phyloP scores from a whole-genome alignment of 2,113 vertebrate species.

The Protobothrops flavoviridis region DNA sequence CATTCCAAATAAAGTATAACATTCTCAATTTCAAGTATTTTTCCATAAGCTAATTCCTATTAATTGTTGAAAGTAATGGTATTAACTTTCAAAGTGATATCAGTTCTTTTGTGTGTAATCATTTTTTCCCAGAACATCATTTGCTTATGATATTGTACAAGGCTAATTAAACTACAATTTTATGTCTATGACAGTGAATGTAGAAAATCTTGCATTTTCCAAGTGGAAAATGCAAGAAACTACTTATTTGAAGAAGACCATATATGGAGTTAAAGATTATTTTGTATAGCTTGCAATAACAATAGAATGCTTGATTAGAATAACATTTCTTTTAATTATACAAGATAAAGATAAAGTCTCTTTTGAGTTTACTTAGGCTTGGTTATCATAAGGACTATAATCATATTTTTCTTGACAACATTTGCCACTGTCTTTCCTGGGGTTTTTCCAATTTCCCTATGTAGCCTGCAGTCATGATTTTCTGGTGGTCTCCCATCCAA shows the following conservation, averaged over 20 bases:
- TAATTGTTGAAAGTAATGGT: not conserved
- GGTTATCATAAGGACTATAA: not conserved
- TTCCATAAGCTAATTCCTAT: not conserved
- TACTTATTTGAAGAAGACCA: not conserved
- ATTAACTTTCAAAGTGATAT: not conserved
- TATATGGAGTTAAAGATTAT: not conserved
- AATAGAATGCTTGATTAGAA: not conserved
- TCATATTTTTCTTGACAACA: not conserved
- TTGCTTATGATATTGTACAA: not conserved
- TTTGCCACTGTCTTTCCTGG: not conserved
- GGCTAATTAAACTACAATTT: not conserved
- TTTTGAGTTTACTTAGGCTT: not conserved
- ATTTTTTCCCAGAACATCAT: not conserved
- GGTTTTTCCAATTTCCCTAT: not conserved
- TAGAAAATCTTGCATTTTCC: not conserved
- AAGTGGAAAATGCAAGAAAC: not conserved
- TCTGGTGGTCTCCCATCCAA: not conserved
- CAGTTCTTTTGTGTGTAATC: not conserved
- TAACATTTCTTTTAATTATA: not conserved
- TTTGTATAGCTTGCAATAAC: not conserved
- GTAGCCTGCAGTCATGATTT: not conserved
- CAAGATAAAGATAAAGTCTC: not conserved
- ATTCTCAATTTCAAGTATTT: not conserved
- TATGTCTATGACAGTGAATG: not conserved
- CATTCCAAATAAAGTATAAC: slow-evolving; percentile 1